Conservation (phyloP, 2,113 vertebrate genomes). For the Labeo catla region DNA sequence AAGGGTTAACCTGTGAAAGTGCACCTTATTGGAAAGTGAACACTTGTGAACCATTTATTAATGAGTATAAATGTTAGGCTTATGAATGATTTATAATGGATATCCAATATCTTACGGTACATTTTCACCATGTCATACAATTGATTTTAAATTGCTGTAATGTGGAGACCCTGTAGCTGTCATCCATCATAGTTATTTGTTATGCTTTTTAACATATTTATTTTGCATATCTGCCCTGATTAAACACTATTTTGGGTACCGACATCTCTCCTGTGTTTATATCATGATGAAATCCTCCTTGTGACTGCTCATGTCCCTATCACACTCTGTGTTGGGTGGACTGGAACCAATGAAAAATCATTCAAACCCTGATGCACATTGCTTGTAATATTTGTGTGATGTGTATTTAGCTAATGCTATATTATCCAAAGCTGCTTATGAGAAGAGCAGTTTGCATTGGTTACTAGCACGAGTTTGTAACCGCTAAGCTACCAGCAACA, state of each 20-base stretch:
- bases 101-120: background rate
- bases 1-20: too few relatives aligned
- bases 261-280: background rate
- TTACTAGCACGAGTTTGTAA: background rate
- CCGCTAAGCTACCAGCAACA: background rate
- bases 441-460: background rate
- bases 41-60: too few relatives aligned
- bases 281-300: background rate
- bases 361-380: background rate
- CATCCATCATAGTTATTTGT: background rate
- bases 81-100: too few relatives aligned
- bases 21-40: too few relatives aligned
- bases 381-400: background rate
- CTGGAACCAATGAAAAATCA: background rate
- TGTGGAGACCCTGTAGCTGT: background rate
- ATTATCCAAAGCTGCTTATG: conserved; percentile 4
- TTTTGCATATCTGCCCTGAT: background rate
- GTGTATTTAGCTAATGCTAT: background rate
- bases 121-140: background rate
- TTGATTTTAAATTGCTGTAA: background rate
- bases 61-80: too few relatives aligned
- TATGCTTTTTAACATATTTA: background rate
- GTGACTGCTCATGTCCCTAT: background rate
- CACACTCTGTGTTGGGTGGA: background rate
- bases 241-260: background rate